phyloP scores from a whole-genome alignment of 2,888 invertebrate species.

The Leptopilina syphax region DNA sequence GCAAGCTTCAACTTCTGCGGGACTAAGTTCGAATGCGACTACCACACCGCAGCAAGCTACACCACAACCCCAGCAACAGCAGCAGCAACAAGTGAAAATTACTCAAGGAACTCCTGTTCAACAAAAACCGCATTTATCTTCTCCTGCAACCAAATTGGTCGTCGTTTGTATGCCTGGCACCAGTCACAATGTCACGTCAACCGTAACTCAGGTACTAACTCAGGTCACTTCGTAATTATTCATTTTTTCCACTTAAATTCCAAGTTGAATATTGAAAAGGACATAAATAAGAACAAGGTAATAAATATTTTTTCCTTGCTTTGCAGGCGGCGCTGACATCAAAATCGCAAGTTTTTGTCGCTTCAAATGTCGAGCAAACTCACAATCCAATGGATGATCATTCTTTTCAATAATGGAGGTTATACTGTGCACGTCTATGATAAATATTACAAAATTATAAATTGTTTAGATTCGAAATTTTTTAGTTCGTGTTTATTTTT shows the following conservation, averaged over 20 bases:
- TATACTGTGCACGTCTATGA: too few species aligned
- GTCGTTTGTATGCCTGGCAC: constrained; percentile 77
- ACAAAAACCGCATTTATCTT: constrained; percentile 68
- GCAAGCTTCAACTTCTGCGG: constrained; percentile 69
- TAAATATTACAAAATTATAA: too few species aligned
- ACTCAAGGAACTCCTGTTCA: constrained; percentile 63
- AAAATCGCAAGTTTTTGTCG: constrained; percentile 69
- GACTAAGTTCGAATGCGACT: constrained; percentile 52
- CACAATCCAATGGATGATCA: constrained; percentile 68
- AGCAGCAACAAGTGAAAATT: constrained; percentile 60
- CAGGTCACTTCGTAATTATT: too few species aligned
- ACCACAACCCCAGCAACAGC: constrained; percentile 53
- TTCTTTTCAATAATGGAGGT: constrained; percentile 61
- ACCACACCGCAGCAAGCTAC: constrained; percentile 61
- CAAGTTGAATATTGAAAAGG: too few species aligned
- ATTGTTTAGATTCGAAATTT: too few species aligned
- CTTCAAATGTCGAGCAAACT: constrained; percentile 67
- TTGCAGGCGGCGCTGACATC: constrained; percentile 64
- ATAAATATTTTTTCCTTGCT: constrained; percentile 14
- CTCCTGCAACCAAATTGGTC: constrained; percentile 78
- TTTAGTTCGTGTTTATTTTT: neutral
- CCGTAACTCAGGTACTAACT: constrained; percentile 68
- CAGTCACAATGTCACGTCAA: constrained; percentile 68
- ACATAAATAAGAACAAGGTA: too few species aligned
- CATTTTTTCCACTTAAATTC: too few species aligned